Percentiles rank a stretch among this genome's conserved stretches.
Evolutionary conservation across 2,888 invertebrate species (phyloP).

Genomic region (Stegophylla sp.): DNA sequence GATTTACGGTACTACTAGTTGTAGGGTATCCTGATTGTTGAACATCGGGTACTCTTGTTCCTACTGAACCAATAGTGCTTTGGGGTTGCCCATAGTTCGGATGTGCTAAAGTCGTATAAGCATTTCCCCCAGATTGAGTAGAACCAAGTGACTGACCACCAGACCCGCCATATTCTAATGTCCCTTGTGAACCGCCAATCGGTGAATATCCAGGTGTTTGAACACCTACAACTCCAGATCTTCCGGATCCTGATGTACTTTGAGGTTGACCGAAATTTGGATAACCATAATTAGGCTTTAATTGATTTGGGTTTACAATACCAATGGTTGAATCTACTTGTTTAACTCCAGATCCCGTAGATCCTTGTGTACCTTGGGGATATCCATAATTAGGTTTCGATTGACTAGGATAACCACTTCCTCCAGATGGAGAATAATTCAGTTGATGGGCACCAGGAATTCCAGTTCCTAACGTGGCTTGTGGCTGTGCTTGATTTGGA

Average conservation of each 20-base stretch:
- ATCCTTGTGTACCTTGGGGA: conserved; percentile 7
- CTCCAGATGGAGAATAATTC: not conserved
- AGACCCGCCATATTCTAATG: conserved; percentile 2
- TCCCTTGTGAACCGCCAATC: not conserved
- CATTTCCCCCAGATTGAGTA: not conserved
- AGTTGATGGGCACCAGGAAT: conserved; percentile 10
- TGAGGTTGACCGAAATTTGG: conserved; percentile 54
- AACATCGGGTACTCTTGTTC: not conserved
- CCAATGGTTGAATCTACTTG: not conserved
- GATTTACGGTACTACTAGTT: not conserved
- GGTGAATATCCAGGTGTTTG: too few relatives aligned
- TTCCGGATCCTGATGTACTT: conserved; percentile 19
- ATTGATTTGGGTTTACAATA: conserved; percentile 20
- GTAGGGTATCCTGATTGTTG: not conserved
- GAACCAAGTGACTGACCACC: not conserved
- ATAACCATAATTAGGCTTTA: conserved; percentile 32
- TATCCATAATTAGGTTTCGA: conserved; percentile 16
- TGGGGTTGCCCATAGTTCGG: conserved; percentile 32
- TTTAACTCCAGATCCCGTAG: not conserved
- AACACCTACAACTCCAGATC: conserved; percentile 13
- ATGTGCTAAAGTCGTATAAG: not conserved
- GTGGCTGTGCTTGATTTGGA: not conserved
- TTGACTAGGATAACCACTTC: not conserved
- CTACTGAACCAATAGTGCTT: not conserved
- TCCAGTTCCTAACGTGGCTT: not conserved